Base-by-base conservation (phyloP, 2,113 vertebrate species). In the Osmerus mordax region DNA sequence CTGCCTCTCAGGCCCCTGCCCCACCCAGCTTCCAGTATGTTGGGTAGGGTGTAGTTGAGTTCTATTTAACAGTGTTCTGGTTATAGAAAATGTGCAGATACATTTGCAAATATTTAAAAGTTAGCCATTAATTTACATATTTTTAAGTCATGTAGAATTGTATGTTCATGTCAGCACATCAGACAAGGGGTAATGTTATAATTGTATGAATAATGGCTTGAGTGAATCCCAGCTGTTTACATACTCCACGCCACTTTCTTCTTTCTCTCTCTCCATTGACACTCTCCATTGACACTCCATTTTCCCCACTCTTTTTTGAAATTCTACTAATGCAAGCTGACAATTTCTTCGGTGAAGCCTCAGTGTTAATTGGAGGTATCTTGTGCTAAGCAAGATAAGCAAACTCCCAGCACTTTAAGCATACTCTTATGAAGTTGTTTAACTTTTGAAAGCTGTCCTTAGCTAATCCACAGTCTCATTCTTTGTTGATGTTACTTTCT, bases 361-460 rank as follows among this genome's bases (percentile, higher is more conserved):
- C 65, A 65, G 76, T 36, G 3, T 25, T 59, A 52, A 52, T 47
- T 64, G 55, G 63, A 71, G 54, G 62, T n/a, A 51, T 65, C n/a
- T 47, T 47, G 2, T 16, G 16, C 16, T 18, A 61, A 64, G 59
- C 67, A 63, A 76, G 58, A 51, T 55, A 67, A 62, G n/a, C 66
- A n/a, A 41, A 71, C 72, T 66, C 63, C 71, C 69, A 77, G 72
- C 12, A 69, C 53, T 70, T 32, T 51, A 71, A 69, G 53, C 29
- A 58, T 53, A 52, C 65, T 55, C 36, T 70, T 73, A 63, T 64
- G 62, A 67, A 64, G 64, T 80, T 84, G 76, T 79, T 77, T 78
- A 73, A 81, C 66, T 69, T 81, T 76, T 78, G 65, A 62, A 29
- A 78, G 72, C 54, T 74, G 69, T 67, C 53, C 58, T 25, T 52